A percentile compares a stretch with the other conserved stretches of the same genome.
Evolutionary conservation across 2,888 invertebrate species (phyloP).

Genomic region (Lycophotia porphyrea): DNA sequence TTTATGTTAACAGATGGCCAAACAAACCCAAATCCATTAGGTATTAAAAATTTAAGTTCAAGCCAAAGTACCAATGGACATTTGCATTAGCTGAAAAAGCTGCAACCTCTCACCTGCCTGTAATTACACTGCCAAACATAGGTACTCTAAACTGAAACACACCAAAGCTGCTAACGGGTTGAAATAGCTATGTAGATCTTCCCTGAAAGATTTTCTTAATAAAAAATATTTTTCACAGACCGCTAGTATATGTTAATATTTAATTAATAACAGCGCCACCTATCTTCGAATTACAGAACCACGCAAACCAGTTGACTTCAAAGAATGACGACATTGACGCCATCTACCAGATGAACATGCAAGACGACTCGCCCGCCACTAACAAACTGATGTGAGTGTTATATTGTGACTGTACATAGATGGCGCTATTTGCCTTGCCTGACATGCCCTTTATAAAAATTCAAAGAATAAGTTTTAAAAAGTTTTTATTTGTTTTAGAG

Average conservation of each 20-base stretch:
- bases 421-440: constrained; percentile 50
- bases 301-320: constrained; percentile 67
- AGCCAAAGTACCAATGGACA: not conserved
- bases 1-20: not conserved
- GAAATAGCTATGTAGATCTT: not conserved
- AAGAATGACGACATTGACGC: constrained; percentile 78
- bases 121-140: not conserved
- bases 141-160: no score
- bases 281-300: constrained; percentile 77
- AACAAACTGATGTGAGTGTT: constrained; percentile 76
- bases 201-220: not conserved
- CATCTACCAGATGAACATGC: constrained; percentile 79
- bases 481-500: not conserved
- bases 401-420: constrained; percentile 53
- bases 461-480: not conserved
- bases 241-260: not conserved
- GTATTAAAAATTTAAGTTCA: no score
- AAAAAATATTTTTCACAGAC: not conserved
- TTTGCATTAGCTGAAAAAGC: not conserved
- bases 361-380: constrained; percentile 72
- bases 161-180: not conserved
- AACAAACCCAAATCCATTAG: not conserved
- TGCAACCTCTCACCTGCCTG: not conserved
- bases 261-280: constrained; percentile 69
- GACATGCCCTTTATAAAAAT: not conserved